Evolutionary conservation across 2,797 vertebrate genomes (phyloP).

Genomic region (Spizella passerina): DNA sequence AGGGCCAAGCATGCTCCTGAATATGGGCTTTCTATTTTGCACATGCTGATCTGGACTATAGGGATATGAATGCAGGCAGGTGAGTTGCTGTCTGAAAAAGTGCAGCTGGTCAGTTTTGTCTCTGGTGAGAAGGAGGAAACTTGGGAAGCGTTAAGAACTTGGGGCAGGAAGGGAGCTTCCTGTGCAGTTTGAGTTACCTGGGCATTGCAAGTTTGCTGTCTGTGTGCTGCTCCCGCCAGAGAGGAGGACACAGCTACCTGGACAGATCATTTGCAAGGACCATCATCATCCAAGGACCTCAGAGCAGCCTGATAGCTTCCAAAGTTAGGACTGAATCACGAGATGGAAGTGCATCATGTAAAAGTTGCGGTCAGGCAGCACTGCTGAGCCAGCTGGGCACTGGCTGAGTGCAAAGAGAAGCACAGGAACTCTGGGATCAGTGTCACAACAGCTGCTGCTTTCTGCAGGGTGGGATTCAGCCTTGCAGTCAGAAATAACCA

Average conservation of each 20-base stretch:
- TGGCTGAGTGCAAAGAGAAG: not conserved
- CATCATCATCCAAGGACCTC: not conserved
- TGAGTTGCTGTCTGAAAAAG: not conserved
- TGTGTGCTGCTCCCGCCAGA: not conserved
- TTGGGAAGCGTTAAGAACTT: not conserved
- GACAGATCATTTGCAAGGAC: not conserved
- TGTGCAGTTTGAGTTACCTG: rapidly evolving
- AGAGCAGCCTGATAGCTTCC: not conserved
- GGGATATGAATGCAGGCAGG: not conserved
- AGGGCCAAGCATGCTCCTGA: not conserved
- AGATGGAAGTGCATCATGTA: not conserved
- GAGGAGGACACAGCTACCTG: not conserved
- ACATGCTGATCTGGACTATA: rapidly evolving
- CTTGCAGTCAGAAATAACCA: slow-evolving; percentile 49
- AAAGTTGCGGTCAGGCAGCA: too few relatives aligned
- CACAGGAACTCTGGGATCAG: not conserved
- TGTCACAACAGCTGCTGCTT: slow-evolving; percentile 45
- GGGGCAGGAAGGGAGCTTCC: not conserved
- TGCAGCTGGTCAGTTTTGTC: not conserved
- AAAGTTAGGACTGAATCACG: not conserved
- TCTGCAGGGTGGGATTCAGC: not conserved
- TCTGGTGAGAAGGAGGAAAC: not conserved
- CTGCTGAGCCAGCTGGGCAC: not conserved
- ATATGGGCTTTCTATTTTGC: not conserved
- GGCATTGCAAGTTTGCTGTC: not conserved